Evolutionary conservation across 2,113 vertebrate species (phyloP), one percentile per base, ranked within the genome.

Genomic region (Apteryx mantelli): DNA sequence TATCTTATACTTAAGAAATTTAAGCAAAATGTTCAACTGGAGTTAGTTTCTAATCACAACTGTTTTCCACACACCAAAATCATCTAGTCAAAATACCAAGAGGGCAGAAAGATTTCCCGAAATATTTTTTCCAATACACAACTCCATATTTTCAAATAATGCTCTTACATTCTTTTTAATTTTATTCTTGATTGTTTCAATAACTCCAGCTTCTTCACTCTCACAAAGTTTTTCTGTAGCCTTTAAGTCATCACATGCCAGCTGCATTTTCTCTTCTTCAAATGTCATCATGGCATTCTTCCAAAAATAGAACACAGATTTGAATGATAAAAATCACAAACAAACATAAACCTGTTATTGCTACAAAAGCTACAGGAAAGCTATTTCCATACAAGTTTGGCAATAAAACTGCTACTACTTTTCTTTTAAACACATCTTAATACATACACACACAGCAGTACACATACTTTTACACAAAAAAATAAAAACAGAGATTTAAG

Each of bases 261-360:
- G 95, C 81, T 99, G 99, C 99, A 99, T 99, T 96, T 99, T 99
- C 97, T 99, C 99, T 96, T 99, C 99, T 97, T 99, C 99, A 97
- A 99, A 99, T 3, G 99, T 99, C 99, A 99, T 99, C 99, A 99
- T 99, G 92, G 99, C 99, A 84, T 99, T 99, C 99, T 99, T 97
- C 30, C 81, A 91, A 96, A 93, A 96, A 30, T 8, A 46, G 96
- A 94, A 46, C 46, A 85, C 26, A 85, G 10, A 40, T 73, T 22
- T 89, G 42, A 91, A 92, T 48, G 3, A 65, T 11, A 64, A 48
- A 88, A 86, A 42, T 20, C 14, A 52, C 9, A 92, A 75, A 68
- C 79, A 63, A 75, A 68, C 79, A 64, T 12, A 79, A 24, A 76
- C 11, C 40, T 70, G 80, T 30, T 83, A 68, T 53, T 79, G 75